Conservation (phyloP, 2,113 vertebrate species). For the Aphyosemion australe region DNA sequence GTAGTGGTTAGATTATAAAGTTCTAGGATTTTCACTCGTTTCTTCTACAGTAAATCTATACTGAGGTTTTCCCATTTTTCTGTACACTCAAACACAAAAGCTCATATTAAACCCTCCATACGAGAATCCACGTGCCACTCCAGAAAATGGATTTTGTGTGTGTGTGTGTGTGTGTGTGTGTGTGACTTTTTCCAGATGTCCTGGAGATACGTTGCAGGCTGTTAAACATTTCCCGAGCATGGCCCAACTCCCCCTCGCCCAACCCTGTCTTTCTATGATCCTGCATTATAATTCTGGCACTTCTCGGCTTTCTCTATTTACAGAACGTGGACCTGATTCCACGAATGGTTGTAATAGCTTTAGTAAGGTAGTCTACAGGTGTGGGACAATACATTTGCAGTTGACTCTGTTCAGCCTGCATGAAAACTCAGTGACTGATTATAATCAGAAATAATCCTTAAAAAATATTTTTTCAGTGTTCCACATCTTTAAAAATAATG, state of each 20-base stretch:
- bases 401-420: too few species aligned
- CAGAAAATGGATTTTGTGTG: conserved; percentile 31
- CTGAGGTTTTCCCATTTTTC: background rate
- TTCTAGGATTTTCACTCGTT: too few species aligned
- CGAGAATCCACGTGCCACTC: conserved; percentile 18
- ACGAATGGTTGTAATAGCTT: conserved; percentile 51
- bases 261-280: conserved; percentile 19
- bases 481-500: too few species aligned
- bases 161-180: conserved; percentile 43
- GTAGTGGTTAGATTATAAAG: too few species aligned
- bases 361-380: too few species aligned
- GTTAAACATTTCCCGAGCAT: conserved; percentile 71
- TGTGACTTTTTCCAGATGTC: conserved; percentile 64
- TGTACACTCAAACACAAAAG: background rate
- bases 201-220: conserved; percentile 39
- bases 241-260: conserved; percentile 18
- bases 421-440: too few species aligned
- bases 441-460: too few species aligned
- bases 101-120: conserved; percentile 39
- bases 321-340: conserved; percentile 62
- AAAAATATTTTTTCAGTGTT: too few species aligned
- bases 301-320: conserved; percentile 20
- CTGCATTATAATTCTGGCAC: conserved; percentile 30
- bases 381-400: too few species aligned
- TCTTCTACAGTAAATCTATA: too few species aligned